Conservation (phyloP, 1,140 invertebrate genomes). For the Zaprionus vittiger region DNA sequence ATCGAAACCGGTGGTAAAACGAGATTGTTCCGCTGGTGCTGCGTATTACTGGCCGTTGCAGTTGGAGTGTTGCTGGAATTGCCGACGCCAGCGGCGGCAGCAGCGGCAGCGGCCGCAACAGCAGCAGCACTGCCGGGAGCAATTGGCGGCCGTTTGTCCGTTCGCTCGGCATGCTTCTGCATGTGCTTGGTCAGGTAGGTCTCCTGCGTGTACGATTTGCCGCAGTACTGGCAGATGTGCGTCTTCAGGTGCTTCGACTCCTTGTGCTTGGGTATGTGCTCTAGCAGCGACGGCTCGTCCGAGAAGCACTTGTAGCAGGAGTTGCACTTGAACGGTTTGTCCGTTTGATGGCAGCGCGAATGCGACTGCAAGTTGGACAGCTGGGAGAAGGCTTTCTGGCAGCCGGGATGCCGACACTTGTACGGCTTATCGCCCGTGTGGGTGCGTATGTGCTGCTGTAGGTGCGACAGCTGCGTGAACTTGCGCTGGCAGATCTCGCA, state of each 20-base stretch:
- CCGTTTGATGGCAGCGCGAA: constrained; percentile 98
- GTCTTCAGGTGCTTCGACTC: constrained; percentile 99
- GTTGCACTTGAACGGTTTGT: constrained; percentile 97
- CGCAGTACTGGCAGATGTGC: constrained; percentile 99
- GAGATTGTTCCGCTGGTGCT: constrained; percentile 73
- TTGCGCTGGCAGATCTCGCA: constrained; percentile 99
- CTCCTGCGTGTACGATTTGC: constrained; percentile 99
- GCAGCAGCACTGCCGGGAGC: constrained; percentile 61
- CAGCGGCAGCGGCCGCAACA: constrained; percentile 78
- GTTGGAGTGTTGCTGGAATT: constrained; percentile 33
- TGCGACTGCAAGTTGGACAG: constrained; percentile 98
- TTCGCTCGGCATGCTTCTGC: constrained; percentile 98
- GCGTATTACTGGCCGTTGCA: constrained; percentile 48
- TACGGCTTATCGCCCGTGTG: constrained; percentile 99
- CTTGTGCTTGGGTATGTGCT: constrained; percentile 99
- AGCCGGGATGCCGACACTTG: constrained; percentile 98
- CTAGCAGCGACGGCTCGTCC: constrained; percentile 96
- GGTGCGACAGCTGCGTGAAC: constrained; percentile 99
- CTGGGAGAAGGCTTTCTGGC: constrained; percentile 99
- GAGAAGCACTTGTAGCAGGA: constrained; percentile 99
- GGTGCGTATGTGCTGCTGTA: constrained; percentile 99
- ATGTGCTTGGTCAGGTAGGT: constrained; percentile 99
- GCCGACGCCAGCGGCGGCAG: constrained; percentile 73
- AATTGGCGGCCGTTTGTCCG: constrained; percentile 94
- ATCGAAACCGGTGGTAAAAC: constrained; percentile 75